These are phyloP conservation scores for Drosophila jambulina DNA, from an alignment of 1,140 invertebrate species.

Conservation along the genomic window DNA sequence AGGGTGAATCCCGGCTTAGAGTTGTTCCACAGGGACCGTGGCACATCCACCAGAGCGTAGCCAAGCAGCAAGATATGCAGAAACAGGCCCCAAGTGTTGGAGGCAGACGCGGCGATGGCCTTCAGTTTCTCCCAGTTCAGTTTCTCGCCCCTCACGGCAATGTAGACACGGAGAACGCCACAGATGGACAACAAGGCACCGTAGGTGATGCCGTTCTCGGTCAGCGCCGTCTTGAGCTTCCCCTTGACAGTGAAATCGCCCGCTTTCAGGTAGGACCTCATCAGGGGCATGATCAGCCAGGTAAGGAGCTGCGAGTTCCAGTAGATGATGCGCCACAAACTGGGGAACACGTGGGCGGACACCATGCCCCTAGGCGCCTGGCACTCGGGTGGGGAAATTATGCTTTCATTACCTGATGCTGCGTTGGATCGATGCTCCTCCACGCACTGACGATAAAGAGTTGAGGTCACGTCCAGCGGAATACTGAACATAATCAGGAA, in stretches of 20 bases:
- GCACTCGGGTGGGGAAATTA: constrained; percentile 85
- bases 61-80: constrained; percentile 97
- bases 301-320: constrained; percentile 99
- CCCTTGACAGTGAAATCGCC: constrained; percentile 98
- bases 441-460: constrained; percentile 92
- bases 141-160: constrained; percentile 94
- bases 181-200: constrained; percentile 99
- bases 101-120: constrained; percentile 98
- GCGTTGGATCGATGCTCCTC: constrained; percentile 84
- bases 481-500: constrained; percentile 99
- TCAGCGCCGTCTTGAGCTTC: constrained; percentile 97
- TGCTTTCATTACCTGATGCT: constrained; percentile 3
- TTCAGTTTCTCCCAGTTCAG: constrained; percentile 97
- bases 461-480: constrained; percentile 97
- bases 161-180: constrained; percentile 96
- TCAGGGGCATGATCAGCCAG: constrained; percentile 98
- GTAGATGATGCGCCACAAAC: constrained; percentile 98
- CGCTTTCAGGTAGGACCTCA: constrained; percentile 99
- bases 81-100: constrained; percentile 99
- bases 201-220: constrained; percentile 99
- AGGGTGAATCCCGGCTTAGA: constrained; percentile 92
- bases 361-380: constrained; percentile 95
- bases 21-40: constrained; percentile 94
- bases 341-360: constrained; percentile 92
- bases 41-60: constrained; percentile 98